Evolutionary conservation across 2,888 invertebrate species (phyloP), one percentile per base, ranked within the genome.

Genomic region (Dryobota labecula): DNA sequence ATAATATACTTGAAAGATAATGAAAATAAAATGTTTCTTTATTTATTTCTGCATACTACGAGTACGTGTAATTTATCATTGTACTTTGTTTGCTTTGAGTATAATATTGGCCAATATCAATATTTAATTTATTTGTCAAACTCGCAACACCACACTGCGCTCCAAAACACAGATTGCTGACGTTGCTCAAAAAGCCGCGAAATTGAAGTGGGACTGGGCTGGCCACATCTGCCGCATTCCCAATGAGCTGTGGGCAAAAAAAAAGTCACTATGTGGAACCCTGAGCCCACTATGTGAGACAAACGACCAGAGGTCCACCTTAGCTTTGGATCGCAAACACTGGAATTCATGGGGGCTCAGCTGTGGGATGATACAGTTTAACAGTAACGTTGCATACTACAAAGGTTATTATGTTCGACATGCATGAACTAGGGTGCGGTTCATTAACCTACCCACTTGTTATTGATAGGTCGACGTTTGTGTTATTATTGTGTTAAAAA

Each of bases 401-500:
- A 27, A 51, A 70, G 71, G 69, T 71, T 56, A 53, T 62, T 51
- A 74, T 53, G 65, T 64, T 66, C 54, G 36, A 0, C 36, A 36
- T 61, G 67, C 54, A 56, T 65, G 69, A 61, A 43, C 45, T 36
- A 47, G 62, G 47, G 54, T 54, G 47, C 8, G 51, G 82, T 64
- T 73, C 75, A 68, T 47, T 76, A 76, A 49, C 81, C 74, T 58
- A 43, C 47, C 49, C 63, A 53, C 47, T 74, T 72, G 62, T 69
- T 81, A 74, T 84, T 84, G 82, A 77, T 73, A 68, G 76, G 33
- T 6, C 24, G 53, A 4, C 41, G 49, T 13, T 71, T 65, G 53
- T 47, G 71, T 63, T 71, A 74, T 69, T 68, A 58, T 58, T 47
- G 41, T 71, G 43, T 51, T 76, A 64, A 47, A 62, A n/a, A n/a